Percentiles rank a stretch among this genome's conserved stretches.
Conservation (phyloP, 1,140 invertebrate species). For the Bilobella aurantiaca region DNA sequence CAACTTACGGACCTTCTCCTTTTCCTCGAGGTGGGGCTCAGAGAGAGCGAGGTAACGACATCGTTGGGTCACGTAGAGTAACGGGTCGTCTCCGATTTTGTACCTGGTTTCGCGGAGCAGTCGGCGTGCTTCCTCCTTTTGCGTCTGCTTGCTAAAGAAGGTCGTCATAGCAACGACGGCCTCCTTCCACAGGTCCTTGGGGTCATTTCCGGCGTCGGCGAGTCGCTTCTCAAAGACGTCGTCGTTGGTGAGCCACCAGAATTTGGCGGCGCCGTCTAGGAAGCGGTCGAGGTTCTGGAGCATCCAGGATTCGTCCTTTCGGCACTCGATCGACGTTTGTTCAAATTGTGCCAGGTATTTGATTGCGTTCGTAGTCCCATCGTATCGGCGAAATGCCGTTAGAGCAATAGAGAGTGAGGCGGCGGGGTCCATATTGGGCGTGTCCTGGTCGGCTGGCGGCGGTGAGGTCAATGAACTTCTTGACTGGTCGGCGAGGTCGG, state of each 20-base stretch:
- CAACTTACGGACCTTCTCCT: background rate
- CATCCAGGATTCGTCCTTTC: background rate
- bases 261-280: background rate
- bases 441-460: too few species aligned
- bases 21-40: background rate
- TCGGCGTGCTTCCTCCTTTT: background rate
- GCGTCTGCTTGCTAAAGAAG: background rate
- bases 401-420: background rate
- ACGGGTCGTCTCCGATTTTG: background rate
- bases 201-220: background rate
- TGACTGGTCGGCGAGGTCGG: too few species aligned
- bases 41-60: background rate
- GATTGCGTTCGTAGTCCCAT: background rate
- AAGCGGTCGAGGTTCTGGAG: conserved; percentile 1
- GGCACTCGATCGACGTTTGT: background rate
- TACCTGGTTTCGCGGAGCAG: background rate
- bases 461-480: too few species aligned
- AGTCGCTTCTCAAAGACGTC: background rate
- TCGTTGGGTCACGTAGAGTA: conserved; percentile 1
- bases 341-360: background rate
- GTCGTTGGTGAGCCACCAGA: background rate
- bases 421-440: background rate
- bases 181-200: background rate
- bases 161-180: background rate
- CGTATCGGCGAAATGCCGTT: background rate